phyloP scores from a whole-genome alignment of 2,888 invertebrate species.

The Thera britannica region DNA sequence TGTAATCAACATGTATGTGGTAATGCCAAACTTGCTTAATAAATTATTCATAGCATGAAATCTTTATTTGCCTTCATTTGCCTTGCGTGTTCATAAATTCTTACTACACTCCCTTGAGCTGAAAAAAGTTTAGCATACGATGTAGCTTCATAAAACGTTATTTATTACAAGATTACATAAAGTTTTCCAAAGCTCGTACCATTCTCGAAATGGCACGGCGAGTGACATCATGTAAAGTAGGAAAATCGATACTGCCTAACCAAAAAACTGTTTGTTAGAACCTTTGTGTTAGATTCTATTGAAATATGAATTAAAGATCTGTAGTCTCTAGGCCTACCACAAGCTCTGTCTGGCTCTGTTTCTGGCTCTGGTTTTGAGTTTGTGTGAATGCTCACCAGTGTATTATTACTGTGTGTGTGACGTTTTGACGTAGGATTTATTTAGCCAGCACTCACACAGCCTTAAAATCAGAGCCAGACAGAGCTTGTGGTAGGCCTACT shows the following conservation, averaged over 20 bases:
- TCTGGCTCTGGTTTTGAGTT: too few relatives aligned
- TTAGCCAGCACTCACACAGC: too few relatives aligned
- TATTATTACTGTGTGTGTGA: too few relatives aligned
- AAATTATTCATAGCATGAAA: slow-evolving; percentile 20
- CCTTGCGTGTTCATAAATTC: slow-evolving; percentile 26
- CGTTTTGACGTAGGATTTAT: too few relatives aligned
- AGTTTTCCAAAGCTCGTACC: slow-evolving; percentile 20
- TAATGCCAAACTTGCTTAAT: neutral
- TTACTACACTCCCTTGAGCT: slow-evolving; percentile 2
- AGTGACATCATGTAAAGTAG: slow-evolving; percentile 21
- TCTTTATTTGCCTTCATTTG: slow-evolving; percentile 7
- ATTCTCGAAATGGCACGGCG: slow-evolving; percentile 13
- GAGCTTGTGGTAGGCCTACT: too few relatives aligned
- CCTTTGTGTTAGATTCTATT: neutral
- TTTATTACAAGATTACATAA: slow-evolving; percentile 13
- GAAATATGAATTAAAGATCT: neutral
- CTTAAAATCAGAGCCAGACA: too few relatives aligned
- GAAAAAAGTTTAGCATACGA: slow-evolving; percentile 16
- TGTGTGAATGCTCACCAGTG: too few relatives aligned
- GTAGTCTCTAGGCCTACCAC: too few relatives aligned
- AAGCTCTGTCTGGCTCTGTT: too few relatives aligned
- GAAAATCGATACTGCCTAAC: slow-evolving; percentile 18
- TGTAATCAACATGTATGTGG: neutral
- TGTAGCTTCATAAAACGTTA: slow-evolving; percentile 13
- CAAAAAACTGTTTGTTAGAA: slow-evolving; percentile 10